phyloP scores from a whole-genome alignment of 1,140 invertebrate genomes.

The Lucilia sericata region DNA sequence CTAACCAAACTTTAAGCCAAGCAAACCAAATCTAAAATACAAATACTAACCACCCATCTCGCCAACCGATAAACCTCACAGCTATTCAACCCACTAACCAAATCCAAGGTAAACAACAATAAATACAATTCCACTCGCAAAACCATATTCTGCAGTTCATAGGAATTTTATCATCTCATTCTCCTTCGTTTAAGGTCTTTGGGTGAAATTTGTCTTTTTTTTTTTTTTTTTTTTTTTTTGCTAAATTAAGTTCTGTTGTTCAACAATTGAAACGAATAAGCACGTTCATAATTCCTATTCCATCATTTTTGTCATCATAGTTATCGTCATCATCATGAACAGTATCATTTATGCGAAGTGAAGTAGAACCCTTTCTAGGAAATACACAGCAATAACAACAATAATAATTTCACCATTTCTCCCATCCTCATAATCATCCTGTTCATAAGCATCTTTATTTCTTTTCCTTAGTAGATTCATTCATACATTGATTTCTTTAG shows the following conservation, averaged over 20 bases:
- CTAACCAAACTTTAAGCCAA: no score
- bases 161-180: not conserved
- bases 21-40: no score
- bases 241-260: constrained; percentile 23
- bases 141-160: not conserved
- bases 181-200: not conserved
- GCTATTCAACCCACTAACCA: not conserved
- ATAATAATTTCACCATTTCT: no score
- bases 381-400: not conserved
- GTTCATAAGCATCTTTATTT: no score
- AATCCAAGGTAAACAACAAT: not conserved
- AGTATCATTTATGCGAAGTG: no score
- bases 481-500: no score
- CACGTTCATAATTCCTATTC: constrained; percentile 16
- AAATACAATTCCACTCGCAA: not conserved
- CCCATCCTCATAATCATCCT: no score
- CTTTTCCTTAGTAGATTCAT: no score
- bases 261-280: not conserved
- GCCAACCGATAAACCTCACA: not conserved
- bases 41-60: not conserved
- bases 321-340: not conserved
- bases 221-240: not conserved
- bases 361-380: not conserved
- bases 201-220: no score
- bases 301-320: not conserved